phyloP scores from a whole-genome alignment of 2,113 vertebrate species.

The Carassius gibelio region DNA sequence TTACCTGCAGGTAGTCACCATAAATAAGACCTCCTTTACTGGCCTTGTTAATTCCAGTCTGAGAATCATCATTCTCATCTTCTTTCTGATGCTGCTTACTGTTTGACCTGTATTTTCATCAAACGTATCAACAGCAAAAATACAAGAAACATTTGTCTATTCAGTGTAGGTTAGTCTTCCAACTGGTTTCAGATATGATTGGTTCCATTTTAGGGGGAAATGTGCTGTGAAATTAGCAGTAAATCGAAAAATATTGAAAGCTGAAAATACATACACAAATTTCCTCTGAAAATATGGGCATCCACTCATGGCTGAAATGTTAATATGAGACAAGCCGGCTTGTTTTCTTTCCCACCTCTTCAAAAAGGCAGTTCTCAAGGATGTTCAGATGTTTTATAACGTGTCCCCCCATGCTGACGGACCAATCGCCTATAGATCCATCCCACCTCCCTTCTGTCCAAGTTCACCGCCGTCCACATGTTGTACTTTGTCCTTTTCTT shows the following conservation, averaged over 20 bases:
- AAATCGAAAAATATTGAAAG: neutral
- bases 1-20: constrained; percentile 89
- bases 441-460: constrained; percentile 18
- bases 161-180: neutral
- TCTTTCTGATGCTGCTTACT: constrained; percentile 74
- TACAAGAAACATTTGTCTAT: neutral
- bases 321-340: constrained; percentile 25
- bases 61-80: constrained; percentile 78
- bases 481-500: constrained; percentile 45
- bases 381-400: constrained; percentile 16
- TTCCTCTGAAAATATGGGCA: constrained; percentile 84
- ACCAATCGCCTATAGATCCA: constrained; percentile 34
- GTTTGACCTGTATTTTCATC: constrained; percentile 44
- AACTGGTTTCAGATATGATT: neutral
- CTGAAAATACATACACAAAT: constrained; percentile 78
- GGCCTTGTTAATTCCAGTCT: constrained; percentile 86
- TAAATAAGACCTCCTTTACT: constrained; percentile 87
- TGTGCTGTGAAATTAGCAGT: neutral
- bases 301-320: constrained; percentile 80
- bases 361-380: neutral
- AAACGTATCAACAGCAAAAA: constrained; percentile 47
- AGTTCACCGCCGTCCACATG: neutral
- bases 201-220: neutral
- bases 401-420: neutral
- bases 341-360: constrained; percentile 16